Base-by-base conservation (phyloP, 2,113 vertebrate species). In the Guaruba guarouba region DNA sequence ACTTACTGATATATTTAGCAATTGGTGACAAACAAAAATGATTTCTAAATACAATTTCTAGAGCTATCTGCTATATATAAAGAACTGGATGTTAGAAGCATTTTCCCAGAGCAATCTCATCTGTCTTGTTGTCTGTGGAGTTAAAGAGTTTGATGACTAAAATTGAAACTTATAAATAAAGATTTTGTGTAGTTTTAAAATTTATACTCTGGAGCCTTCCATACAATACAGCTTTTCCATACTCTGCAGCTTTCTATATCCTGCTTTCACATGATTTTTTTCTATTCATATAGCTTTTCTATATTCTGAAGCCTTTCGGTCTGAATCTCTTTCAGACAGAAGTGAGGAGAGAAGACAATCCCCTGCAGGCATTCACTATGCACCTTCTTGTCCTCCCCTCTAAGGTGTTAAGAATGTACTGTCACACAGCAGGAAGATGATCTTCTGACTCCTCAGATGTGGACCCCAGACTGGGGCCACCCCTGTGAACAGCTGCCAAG, bases 91-190 rank as follows among this genome's bases (percentile, higher is more conserved):
- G 76, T 83, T 93, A 51, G 73, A 84, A 93, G 69, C 84, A 28
- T 75, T 91, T 92, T 92, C 83, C 77, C 61, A 87, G 73, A 87
- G 73, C 86, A 71, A 68, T 82, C 73, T 97, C 83, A 95, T 91
- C 88, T 86, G 86, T 49, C 91, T 95, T 92, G 61, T 87, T 96
- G 88, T 86, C 88, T 96, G 89, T 46, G 57, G 77, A 92, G 80
- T 88, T 88, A 46, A 18, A 93, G 78, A 85, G 77, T 88, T 84
- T 70, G 77, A 91, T 81, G 91, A 89, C 91, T 93, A 88, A 92
- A 95, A 93, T 64, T 1, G 0, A 93, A 91, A 68, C 37, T 86
- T 86, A 92, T 83, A 97, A 95, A 96, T 95, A 96, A 86, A 83
- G 91, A 92, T 92, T 95, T 83, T 70, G 64, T 74, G 59, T 49